Base-by-base conservation (phyloP, 2,888 invertebrate species). In the Euphydryas editha region DNA sequence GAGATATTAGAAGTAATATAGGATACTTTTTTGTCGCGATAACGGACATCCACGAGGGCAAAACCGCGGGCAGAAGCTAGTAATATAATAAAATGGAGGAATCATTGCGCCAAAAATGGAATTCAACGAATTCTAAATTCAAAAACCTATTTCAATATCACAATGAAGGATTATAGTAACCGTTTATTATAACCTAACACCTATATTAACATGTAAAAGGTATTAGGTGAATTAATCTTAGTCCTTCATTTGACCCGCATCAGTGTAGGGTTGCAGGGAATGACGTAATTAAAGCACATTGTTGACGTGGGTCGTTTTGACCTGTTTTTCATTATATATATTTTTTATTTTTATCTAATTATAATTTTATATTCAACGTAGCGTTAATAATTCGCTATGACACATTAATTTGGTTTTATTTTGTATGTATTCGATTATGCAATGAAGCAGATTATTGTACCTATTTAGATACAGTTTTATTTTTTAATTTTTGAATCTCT, bases 171-270 rank as follows among this genome's bases (percentile, higher is more conserved):
- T 47, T 47, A 47, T 8, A 13, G 20, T 17, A n/a, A n/a, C 47
- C 13, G 47, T 47, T 11, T 20, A 20, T 51, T 51, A 51, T 24
- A n/a, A 51, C 24, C 24, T 15, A 51, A 24, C 13, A 13, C 24
- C 24, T 51, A 24, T n/a, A 54, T 54, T 54, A 54, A 36, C 54
- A 30, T 30, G 54, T 54, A 36, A 36, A 54, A 51, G 11, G 24
- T 51, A 51, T 51, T 24, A 24, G 36, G 36, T 30, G n/a, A 54
- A 62, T 62, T 68, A 39, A 65, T 68, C 68, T 62, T 62, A 57
- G 67, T 67, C 59, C 56, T 68, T 62, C 39, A 42, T 62, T 65
- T 68, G 62, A 65, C 70, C 68, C 67, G 65, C 67, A 70, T 70
- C 59, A 67, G 24, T 37, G 20, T 5, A 59, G 59, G 51, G 20